phyloP scores from a whole-genome alignment of 1,140 invertebrate genomes.

The Magallana ariakensis region DNA sequence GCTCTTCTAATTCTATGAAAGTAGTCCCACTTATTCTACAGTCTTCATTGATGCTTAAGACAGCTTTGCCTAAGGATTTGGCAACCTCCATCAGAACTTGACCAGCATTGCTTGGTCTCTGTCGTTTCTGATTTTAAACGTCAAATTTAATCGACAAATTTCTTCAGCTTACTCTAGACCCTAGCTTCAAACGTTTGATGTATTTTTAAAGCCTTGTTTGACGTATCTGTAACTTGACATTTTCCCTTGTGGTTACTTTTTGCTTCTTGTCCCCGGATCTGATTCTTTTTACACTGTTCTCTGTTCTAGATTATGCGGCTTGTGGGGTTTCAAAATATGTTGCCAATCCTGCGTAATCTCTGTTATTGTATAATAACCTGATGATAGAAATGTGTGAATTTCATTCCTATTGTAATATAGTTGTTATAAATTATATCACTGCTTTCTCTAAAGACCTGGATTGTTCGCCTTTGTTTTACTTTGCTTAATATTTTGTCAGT shows the following conservation, averaged over 20 bases:
- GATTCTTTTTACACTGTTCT: not conserved
- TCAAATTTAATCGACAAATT: constrained; percentile 16
- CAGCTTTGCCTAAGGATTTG: not conserved
- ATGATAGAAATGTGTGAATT: not conserved
- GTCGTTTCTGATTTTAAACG: not conserved
- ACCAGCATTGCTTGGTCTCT: not conserved
- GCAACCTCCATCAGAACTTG: not conserved
- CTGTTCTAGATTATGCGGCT: not conserved
- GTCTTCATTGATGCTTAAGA: not conserved
- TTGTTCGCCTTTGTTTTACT: not conserved
- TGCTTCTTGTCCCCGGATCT: not conserved
- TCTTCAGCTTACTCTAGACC: not conserved
- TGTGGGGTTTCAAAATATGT: not conserved
- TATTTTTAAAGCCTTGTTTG: not conserved
- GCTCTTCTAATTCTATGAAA: not conserved
- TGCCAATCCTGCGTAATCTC: not conserved
- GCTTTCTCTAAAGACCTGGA: too few species aligned
- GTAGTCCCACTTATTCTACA: not conserved
- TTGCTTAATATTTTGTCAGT: not conserved
- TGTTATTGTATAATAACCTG: not conserved
- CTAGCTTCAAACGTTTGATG: not conserved
- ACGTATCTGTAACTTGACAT: not conserved
- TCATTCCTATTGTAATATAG: not conserved
- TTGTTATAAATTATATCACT: not conserved
- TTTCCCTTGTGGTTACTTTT: not conserved